These are phyloP conservation scores for Patella vulgata DNA, from an alignment of 1,140 invertebrate species.

Conservation along the genomic window DNA sequence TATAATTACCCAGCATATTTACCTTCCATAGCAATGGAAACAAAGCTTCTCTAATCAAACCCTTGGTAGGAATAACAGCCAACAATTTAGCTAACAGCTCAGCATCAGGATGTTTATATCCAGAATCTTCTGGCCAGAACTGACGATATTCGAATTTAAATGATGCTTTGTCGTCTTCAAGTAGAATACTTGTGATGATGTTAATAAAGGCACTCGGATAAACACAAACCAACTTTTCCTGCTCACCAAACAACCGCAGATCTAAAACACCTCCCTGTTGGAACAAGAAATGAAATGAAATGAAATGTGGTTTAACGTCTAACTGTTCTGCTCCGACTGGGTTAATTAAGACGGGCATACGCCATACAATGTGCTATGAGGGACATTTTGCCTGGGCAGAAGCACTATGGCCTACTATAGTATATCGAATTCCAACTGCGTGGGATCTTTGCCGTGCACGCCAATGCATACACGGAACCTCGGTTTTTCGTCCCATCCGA, in stretches of 20 bases:
- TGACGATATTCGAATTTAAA: slow-evolving; percentile 32
- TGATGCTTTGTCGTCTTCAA: slow-evolving; percentile 31
- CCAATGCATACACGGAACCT: too few relatives aligned
- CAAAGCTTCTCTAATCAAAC: slow-evolving; percentile 34
- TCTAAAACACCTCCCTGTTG: not conserved
- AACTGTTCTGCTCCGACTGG: too few relatives aligned
- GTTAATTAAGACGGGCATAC: too few relatives aligned
- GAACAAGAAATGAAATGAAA: not conserved
- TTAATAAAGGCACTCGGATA: slow-evolving; percentile 26
- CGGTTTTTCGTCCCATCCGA: too few relatives aligned
- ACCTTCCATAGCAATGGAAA: slow-evolving; percentile 44
- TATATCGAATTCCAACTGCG: too few relatives aligned
- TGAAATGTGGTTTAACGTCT: too few relatives aligned
- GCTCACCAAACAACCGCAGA: not conserved
- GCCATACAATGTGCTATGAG: too few relatives aligned
- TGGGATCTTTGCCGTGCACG: too few relatives aligned
- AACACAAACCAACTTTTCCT: slow-evolving; percentile 25
- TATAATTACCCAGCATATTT: not conserved
- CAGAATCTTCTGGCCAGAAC: slow-evolving; percentile 38
- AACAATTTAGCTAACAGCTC: slow-evolving; percentile 24
- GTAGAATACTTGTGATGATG: slow-evolving; percentile 22
- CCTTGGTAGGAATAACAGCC: slow-evolving; percentile 32
- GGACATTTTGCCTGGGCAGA: too few relatives aligned
- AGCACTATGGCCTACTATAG: too few relatives aligned
- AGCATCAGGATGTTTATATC: slow-evolving; percentile 30